phyloP scores from a whole-genome alignment of 2,797 vertebrate genomes.

The Peromyscus nudipes region DNA sequence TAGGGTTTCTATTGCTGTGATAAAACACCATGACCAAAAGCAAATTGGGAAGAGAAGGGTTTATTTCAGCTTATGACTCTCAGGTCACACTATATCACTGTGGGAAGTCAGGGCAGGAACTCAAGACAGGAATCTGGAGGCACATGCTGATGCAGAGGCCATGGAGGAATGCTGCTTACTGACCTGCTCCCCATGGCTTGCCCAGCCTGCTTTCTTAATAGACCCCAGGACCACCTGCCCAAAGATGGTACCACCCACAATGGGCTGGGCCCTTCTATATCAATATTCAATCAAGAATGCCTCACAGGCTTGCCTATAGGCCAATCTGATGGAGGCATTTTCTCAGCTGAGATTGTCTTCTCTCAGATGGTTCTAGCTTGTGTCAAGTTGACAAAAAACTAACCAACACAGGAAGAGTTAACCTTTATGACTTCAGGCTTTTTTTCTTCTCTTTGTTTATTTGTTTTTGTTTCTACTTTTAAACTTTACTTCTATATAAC shows the following conservation, averaged over 20 bases:
- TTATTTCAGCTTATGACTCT: neutral
- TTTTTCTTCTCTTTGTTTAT: neutral
- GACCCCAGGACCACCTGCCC: neutral
- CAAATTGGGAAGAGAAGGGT: neutral
- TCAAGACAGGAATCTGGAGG: neutral
- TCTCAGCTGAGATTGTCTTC: neutral
- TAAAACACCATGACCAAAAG: neutral
- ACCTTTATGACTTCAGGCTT: neutral
- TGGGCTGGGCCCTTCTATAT: neutral
- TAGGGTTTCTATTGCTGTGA: neutral
- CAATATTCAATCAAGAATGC: neutral
- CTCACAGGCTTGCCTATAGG: neutral
- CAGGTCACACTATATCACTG: neutral
- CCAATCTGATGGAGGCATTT: neutral
- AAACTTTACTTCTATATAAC: neutral
- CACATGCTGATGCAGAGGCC: neutral
- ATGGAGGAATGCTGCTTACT: neutral
- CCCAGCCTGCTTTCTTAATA: neutral
- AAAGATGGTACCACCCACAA: neutral
- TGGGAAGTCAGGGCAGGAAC: neutral
- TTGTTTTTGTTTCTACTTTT: neutral
- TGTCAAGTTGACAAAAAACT: neutral
- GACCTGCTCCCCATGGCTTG: neutral
- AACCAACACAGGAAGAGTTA: neutral
- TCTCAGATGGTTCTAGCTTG: neutral